Evolutionary conservation across 2,888 invertebrate genomes (phyloP).

Genomic region (Lissonota sp.): DNA sequence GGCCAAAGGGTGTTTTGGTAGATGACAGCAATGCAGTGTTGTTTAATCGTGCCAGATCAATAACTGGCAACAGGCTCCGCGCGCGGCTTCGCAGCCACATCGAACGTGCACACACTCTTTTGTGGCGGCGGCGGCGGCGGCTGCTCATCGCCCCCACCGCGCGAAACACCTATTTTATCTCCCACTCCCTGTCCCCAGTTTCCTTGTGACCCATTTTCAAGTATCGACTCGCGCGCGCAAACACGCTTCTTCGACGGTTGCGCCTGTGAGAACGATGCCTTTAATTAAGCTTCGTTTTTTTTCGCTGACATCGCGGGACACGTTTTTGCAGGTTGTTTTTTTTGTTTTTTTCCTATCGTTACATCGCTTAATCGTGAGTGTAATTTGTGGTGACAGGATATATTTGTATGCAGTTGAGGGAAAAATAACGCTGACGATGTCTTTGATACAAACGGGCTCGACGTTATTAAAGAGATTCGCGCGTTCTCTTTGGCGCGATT

Average conservation of each 20-base stretch:
- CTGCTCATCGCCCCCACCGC: neutral
- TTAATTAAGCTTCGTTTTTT: neutral
- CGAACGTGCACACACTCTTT: conserved; percentile 53
- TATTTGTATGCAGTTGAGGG: conserved; percentile 4
- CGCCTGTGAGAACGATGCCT: neutral
- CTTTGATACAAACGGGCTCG: conserved; percentile 27
- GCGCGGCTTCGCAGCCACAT: conserved; percentile 60
- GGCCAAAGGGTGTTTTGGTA: conserved; percentile 77
- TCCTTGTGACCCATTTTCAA: conserved; percentile 46
- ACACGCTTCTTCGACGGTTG: no score
- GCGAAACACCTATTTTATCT: conserved; percentile 44
- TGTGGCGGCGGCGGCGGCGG: no score
- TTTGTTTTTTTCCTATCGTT: neutral
- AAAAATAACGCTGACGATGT: conserved; percentile 13
- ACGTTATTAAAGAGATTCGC: conserved; percentile 38
- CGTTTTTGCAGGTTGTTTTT: neutral
- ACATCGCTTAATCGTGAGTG: neutral
- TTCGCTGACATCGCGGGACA: neutral
- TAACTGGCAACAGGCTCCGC: conserved; percentile 82
- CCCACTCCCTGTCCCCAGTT: no score
- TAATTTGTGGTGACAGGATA: conserved; percentile 13
- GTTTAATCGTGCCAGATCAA: conserved; percentile 83
- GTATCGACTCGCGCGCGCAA: conserved; percentile 2
- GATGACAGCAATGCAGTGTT: conserved; percentile 83
- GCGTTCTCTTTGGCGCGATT: conserved; percentile 5